These are phyloP conservation scores for Baronia brevicornis DNA, from an alignment of 2,888 invertebrate species.

Conservation along the genomic window DNA sequence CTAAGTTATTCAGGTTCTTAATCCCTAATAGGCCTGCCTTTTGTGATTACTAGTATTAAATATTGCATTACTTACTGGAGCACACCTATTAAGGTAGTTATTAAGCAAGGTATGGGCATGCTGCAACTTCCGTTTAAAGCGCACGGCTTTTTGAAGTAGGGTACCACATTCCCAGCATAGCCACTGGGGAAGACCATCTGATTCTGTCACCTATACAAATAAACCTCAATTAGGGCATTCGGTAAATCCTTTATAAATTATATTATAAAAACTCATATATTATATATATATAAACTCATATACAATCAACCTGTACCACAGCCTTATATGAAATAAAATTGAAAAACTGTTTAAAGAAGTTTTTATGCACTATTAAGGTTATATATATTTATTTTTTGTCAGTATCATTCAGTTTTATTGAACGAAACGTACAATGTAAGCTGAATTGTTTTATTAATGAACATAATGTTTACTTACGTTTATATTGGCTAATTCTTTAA, in stretches of 20 bases:
- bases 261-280: neutral
- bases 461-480: constrained; percentile 35
- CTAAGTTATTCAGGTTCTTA: no score
- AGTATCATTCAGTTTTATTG: neutral
- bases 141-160: constrained; percentile 38
- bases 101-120: constrained; percentile 41
- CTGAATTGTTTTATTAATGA: neutral
- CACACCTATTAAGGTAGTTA: constrained; percentile 53
- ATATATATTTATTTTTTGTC: no score
- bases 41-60: no score
- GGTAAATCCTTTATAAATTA: neutral
- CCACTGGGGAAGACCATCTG: constrained; percentile 52
- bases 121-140: constrained; percentile 46
- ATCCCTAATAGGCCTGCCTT: no score
- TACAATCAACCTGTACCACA: no score
- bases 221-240: neutral
- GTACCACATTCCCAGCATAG: constrained; percentile 48
- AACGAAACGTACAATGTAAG: neutral
- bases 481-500: constrained; percentile 45
- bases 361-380: no score
- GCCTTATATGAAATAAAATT: no score
- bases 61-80: constrained; percentile 45
- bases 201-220: constrained; percentile 38
- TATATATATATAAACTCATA: neutral
- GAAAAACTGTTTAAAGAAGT: no score